Evolutionary conservation across 2,888 invertebrate species (phyloP).

Genomic region (Cheilosia pagana): DNA sequence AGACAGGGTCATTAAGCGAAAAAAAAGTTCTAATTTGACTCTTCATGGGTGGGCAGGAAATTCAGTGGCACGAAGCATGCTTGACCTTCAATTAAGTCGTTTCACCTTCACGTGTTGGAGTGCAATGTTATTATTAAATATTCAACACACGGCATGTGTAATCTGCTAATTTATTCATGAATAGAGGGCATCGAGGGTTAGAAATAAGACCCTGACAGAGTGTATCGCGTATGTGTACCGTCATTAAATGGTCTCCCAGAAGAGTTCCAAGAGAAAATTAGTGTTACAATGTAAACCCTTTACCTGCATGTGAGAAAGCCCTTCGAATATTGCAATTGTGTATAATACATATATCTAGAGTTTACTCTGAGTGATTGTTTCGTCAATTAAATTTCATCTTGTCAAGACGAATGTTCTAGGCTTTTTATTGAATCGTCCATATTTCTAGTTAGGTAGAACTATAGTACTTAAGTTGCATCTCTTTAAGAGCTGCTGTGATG

Average conservation of each 20-base stretch:
- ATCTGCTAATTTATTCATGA: slow-evolving; percentile 16
- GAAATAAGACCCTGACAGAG: not conserved
- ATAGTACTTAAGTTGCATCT: too few relatives aligned
- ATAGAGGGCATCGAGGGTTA: not conserved
- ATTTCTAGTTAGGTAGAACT: too few relatives aligned
- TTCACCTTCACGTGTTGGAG: slow-evolving; percentile 50
- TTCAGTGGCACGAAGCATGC: slow-evolving; percentile 29
- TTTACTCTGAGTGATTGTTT: too few relatives aligned
- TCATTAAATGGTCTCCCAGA: not conserved
- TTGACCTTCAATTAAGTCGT: slow-evolving; percentile 49
- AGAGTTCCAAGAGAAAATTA: not conserved
- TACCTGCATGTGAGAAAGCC: too few relatives aligned
- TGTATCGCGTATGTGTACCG: not conserved
- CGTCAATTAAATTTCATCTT: too few relatives aligned
- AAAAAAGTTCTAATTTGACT: slow-evolving; percentile 5
- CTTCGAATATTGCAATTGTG: too few relatives aligned
- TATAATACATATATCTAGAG: too few relatives aligned
- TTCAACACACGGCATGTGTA: slow-evolving; percentile 42
- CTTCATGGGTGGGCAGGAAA: slow-evolving; percentile 8
- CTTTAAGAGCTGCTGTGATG: too few relatives aligned
- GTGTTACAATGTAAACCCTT: not conserved
- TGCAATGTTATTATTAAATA: slow-evolving; percentile 31
- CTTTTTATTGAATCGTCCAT: too few relatives aligned
- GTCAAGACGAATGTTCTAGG: too few relatives aligned
- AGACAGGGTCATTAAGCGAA: slow-evolving; percentile 37